phyloP scores from a whole-genome alignment of 2,113 vertebrate genomes.

The Syngnathoides biaculeatus region DNA sequence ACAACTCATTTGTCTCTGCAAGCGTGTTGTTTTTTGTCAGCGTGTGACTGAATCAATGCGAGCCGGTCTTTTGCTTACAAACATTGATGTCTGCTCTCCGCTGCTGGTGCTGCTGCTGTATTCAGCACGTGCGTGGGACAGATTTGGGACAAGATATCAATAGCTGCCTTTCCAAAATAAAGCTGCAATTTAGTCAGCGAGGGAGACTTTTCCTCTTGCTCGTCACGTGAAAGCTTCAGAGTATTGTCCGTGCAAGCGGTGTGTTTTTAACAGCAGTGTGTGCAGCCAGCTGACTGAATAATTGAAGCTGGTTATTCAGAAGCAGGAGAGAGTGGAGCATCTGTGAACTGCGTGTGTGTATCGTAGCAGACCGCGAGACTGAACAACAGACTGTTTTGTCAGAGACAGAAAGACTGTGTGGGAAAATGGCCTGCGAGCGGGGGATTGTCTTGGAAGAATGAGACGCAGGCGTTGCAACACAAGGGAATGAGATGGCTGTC shows the following conservation, averaged over 20 bases:
- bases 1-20: slow-evolving; percentile 21
- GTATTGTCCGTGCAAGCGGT: neutral
- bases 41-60: slow-evolving; percentile 20
- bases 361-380: slow-evolving; percentile 18
- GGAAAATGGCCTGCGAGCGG: slow-evolving; percentile 22
- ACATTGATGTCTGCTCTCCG: slow-evolving; percentile 26
- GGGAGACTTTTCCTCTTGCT: slow-evolving; percentile 11
- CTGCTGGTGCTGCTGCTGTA: slow-evolving; percentile 29
- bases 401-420: slow-evolving; percentile 42
- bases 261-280: slow-evolving; percentile 8
- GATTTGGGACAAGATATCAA: slow-evolving; percentile 31
- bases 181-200: slow-evolving; percentile 8
- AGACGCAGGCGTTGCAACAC: slow-evolving; percentile 19
- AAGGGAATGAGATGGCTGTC: slow-evolving; percentile 8
- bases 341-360: slow-evolving; percentile 37
- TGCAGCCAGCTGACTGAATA: slow-evolving; percentile 38
- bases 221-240: slow-evolving; percentile 1
- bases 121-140: slow-evolving; percentile 13
- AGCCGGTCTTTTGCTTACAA: slow-evolving; percentile 29
- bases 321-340: slow-evolving; percentile 29
- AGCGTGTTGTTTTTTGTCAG: slow-evolving; percentile 9
- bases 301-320: slow-evolving; percentile 30
- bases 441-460: slow-evolving; percentile 34
- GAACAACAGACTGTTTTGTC: slow-evolving; percentile 46
- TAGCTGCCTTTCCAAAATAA: slow-evolving; percentile 28